Percentiles rank a stretch among this genome's conserved stretches.
These are phyloP conservation scores for Poeciliopsis presidionis DNA, from an alignment of 2,797 vertebrate species.

Conservation along the genomic window DNA sequence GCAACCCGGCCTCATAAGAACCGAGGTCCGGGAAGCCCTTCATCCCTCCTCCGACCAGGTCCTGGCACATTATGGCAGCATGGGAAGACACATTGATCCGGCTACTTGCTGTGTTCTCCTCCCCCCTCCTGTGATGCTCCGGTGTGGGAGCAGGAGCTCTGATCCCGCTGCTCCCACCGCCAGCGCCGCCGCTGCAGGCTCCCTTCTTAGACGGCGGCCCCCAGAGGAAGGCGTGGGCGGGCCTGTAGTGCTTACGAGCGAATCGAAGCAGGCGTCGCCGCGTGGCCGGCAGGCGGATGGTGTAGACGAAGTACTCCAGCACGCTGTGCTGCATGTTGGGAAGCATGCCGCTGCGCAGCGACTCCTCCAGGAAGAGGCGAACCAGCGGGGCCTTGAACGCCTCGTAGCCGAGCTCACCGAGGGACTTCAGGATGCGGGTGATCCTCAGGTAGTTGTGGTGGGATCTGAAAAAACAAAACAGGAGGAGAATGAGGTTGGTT, in stretches of 20 bases:
- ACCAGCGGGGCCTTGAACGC: slow-evolving; percentile 93
- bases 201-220: slow-evolving; percentile 84
- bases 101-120: slow-evolving; percentile 36
- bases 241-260: slow-evolving; percentile 88
- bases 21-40: slow-evolving; percentile 36
- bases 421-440: slow-evolving; percentile 96
- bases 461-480: slow-evolving; percentile 80
- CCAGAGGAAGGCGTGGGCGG: slow-evolving; percentile 94
- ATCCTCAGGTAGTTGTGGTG: slow-evolving; percentile 98
- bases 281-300: slow-evolving; percentile 88
- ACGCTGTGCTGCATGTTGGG: slow-evolving; percentile 95
- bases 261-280: slow-evolving; percentile 91
- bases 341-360: slow-evolving; percentile 88
- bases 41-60: slow-evolving; percentile 34
- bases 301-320: slow-evolving; percentile 96
- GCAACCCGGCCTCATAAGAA: slow-evolving; percentile 44
- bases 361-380: slow-evolving; percentile 91
- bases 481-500: not conserved
- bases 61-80: slow-evolving; percentile 45
- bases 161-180: slow-evolving; percentile 70
- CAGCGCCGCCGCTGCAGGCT: slow-evolving; percentile 61
- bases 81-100: slow-evolving; percentile 57
- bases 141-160: slow-evolving; percentile 71
- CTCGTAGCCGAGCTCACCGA: slow-evolving; percentile 96
- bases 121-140: slow-evolving; percentile 60